These are phyloP conservation scores for Ursus arctos DNA, from an alignment of 2,113 vertebrate genomes.

Conservation along the genomic window DNA sequence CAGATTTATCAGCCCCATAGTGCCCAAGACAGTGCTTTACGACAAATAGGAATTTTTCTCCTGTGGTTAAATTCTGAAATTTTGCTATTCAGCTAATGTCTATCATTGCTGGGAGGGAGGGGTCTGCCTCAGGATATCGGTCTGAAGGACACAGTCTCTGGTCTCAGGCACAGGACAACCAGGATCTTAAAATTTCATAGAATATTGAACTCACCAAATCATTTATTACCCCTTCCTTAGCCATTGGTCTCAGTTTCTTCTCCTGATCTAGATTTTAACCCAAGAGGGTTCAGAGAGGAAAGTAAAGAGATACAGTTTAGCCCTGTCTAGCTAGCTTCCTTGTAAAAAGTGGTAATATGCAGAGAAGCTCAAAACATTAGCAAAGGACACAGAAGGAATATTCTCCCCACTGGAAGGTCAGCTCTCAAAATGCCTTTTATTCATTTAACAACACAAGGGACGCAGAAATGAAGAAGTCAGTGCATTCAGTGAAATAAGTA, in stretches of 20 bases:
- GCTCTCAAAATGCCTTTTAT: background rate
- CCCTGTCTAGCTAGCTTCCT: background rate
- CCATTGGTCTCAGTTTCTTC: background rate
- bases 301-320: background rate
- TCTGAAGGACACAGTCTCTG: background rate
- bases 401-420: background rate
- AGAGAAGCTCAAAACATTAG: slow-evolving; percentile 47
- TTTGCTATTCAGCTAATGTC: background rate
- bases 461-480: background rate
- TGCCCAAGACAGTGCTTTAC: background rate
- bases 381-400: slow-evolving; percentile 11
- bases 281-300: slow-evolving; percentile 40
- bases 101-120: background rate
- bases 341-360: background rate
- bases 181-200: slow-evolving; percentile 32
- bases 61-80: slow-evolving; percentile 48
- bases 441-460: background rate
- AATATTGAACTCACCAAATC: slow-evolving; percentile 37
- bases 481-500: background rate
- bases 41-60: slow-evolving; percentile 2
- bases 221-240: background rate
- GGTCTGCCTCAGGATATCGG: background rate
- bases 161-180: background rate
- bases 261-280: background rate
- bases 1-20: background rate